Conservation (phyloP, 2,888 invertebrate species). For the Helobdella robusta region DNA sequence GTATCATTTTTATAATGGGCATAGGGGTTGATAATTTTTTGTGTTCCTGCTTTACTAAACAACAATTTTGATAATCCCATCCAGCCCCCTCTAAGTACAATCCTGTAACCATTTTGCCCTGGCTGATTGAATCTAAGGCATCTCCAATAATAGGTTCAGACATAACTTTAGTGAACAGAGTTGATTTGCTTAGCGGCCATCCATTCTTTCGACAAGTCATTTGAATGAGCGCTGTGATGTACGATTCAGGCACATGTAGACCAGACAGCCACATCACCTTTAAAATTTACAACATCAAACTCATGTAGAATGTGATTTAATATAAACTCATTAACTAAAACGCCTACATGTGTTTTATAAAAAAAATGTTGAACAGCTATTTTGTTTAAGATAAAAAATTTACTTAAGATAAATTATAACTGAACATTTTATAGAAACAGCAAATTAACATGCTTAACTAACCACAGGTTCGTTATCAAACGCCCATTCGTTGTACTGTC, state of each 20-base stretch:
- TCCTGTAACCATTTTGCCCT: conserved; percentile 55
- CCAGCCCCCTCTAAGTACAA: conserved; percentile 77
- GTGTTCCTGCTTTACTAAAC: conserved; percentile 66
- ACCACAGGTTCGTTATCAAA: conserved; percentile 50
- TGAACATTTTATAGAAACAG: too few species aligned
- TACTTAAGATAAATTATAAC: background rate
- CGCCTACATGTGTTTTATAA: background rate
- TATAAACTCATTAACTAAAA: too few species aligned
- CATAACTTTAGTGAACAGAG: conserved; percentile 62
- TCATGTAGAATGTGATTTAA: too few species aligned
- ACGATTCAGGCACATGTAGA: conserved; percentile 81
- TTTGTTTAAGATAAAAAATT: background rate
- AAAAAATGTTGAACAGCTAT: background rate
- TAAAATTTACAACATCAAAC: too few species aligned
- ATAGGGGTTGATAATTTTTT: conserved; percentile 75
- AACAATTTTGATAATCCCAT: conserved; percentile 66
- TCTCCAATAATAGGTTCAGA: conserved; percentile 60
- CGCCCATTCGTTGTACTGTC: conserved; percentile 69
- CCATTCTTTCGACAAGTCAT: conserved; percentile 76
- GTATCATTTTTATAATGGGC: conserved; percentile 74
- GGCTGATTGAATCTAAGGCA: conserved; percentile 67
- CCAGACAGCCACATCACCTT: conserved; percentile 52
- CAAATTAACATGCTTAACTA: too few species aligned
- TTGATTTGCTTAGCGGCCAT: conserved; percentile 81
- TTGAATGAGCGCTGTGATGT: conserved; percentile 81